Percentiles rank a stretch among this genome's conserved stretches.
Evolutionary conservation across 2,888 invertebrate genomes (phyloP).

Genomic region (Pyralis farinalis): DNA sequence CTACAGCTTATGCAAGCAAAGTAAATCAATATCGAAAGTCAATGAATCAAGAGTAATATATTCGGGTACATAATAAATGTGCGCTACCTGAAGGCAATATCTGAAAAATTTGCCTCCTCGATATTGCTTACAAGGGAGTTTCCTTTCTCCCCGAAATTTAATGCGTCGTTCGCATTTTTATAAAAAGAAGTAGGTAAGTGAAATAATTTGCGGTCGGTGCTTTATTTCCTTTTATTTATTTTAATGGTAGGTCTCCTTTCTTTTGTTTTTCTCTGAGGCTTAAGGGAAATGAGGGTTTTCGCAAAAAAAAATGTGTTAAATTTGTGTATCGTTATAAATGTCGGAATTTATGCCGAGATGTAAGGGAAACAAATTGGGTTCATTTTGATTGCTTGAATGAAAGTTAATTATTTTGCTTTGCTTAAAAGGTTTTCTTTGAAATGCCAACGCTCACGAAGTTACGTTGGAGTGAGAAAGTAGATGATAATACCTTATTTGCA

Average conservation of each 20-base stretch:
- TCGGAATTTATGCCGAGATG: constrained; percentile 48
- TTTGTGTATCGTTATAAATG: constrained; percentile 57
- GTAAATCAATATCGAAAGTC: constrained; percentile 81
- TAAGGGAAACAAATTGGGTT: constrained; percentile 56
- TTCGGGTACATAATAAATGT: constrained; percentile 82
- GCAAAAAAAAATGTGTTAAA: constrained; percentile 56
- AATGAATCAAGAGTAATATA: constrained; percentile 82
- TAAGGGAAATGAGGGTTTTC: constrained; percentile 53
- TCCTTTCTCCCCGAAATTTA: constrained; percentile 81
- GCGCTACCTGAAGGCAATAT: constrained; percentile 81
- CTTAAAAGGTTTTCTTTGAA: constrained; percentile 10
- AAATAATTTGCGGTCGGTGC: constrained; percentile 78
- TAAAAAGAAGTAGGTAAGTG: constrained; percentile 80
- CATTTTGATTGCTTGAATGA: constrained; percentile 50
- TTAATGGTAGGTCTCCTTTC: constrained; percentile 76
- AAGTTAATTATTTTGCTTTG: constrained; percentile 42
- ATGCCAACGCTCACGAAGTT: constrained; percentile 14
- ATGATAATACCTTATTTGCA: constrained; percentile 39
- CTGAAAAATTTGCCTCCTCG: constrained; percentile 81
- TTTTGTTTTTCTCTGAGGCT: constrained; percentile 57
- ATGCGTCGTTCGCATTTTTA: constrained; percentile 81
- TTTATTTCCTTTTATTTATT: constrained; percentile 80
- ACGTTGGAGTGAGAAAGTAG: constrained; percentile 27
- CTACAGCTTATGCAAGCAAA: constrained; percentile 78
- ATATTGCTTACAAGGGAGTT: constrained; percentile 81